Evolutionary conservation across 2,113 vertebrate species (phyloP).

Genomic region (Oreochromis niloticus): DNA sequence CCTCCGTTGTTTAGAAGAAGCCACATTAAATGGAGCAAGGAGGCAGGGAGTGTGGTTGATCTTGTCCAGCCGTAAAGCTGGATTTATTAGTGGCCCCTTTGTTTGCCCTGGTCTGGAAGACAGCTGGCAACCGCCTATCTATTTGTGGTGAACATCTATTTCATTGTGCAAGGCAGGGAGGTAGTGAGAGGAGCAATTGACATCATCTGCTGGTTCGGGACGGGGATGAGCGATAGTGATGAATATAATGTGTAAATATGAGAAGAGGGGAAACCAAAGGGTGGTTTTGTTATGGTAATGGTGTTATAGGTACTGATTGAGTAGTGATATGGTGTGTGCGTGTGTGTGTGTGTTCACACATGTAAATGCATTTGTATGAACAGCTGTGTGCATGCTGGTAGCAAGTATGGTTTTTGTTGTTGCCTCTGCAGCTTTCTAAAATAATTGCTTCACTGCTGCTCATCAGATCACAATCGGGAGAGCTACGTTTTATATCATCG

Average conservation of each 20-base stretch:
- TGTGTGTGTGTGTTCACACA: constrained; percentile 9
- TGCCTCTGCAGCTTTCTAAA: constrained; percentile 9
- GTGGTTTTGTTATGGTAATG: constrained; percentile 74
- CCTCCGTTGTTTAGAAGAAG: constrained; percentile 50
- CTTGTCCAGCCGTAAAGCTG: constrained; percentile 67
- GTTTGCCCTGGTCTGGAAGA: constrained; percentile 72
- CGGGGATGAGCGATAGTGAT: constrained; percentile 71
- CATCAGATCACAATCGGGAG: neutral
- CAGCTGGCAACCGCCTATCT: constrained; percentile 74
- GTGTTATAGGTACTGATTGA: constrained; percentile 69
- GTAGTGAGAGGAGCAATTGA: constrained; percentile 56
- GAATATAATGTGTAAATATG: constrained; percentile 77
- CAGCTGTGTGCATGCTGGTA: constrained; percentile 45
- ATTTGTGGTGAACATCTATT: constrained; percentile 69
- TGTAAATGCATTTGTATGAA: constrained; percentile 27
- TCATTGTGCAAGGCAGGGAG: constrained; percentile 61
- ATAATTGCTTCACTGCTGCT: constrained; percentile 8
- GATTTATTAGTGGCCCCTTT: constrained; percentile 73
- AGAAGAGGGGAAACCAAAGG: constrained; percentile 58
- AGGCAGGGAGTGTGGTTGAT: constrained; percentile 62
- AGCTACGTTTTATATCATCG: neutral
- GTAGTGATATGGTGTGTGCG: constrained; percentile 44
- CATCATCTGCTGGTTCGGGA: constrained; percentile 62
- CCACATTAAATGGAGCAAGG: constrained; percentile 63
- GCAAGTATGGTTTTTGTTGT: constrained; percentile 18